A percentile compares a stretch with the other conserved stretches of the same genome.
These are phyloP conservation scores for Campoplex capitator DNA, from an alignment of 2,888 invertebrate species.

Conservation along the genomic window DNA sequence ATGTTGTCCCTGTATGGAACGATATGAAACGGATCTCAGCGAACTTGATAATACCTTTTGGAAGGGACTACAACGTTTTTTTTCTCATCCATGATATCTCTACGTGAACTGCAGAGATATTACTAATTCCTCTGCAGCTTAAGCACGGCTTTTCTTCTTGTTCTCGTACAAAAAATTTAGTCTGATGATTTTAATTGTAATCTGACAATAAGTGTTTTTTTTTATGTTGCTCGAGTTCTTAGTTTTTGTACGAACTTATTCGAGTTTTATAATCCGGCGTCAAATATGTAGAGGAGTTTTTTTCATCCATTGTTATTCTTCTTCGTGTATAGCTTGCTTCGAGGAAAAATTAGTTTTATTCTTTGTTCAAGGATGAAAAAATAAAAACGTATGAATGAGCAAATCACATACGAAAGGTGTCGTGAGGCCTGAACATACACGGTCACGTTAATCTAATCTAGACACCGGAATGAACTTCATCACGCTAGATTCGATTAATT, in stretches of 20 bases:
- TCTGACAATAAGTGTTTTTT: slow-evolving; percentile 8
- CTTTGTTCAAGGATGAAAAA: neutral
- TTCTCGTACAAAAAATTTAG: neutral
- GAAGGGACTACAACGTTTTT: neutral
- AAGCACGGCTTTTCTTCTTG: slow-evolving; percentile 28
- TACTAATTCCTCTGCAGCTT: slow-evolving; percentile 48
- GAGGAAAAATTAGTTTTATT: neutral
- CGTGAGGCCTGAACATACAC: neutral
- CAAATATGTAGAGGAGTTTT: neutral
- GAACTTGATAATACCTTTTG: slow-evolving; percentile 18
- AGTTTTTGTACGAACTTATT: slow-evolving; percentile 22
- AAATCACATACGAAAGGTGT: neutral
- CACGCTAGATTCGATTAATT: neutral
- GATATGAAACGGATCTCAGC: neutral
- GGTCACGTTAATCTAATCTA: neutral
- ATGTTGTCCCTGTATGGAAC: neutral
- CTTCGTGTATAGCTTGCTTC: neutral
- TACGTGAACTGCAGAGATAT: slow-evolving; percentile 21
- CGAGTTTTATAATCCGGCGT: neutral
- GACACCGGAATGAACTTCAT: neutral
- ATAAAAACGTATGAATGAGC: neutral
- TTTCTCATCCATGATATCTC: slow-evolving; percentile 25
- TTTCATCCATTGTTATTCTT: neutral
- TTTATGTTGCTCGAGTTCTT: neutral
- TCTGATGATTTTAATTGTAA: neutral